Evolutionary conservation across 2,888 invertebrate species (phyloP), one percentile per base, ranked within the genome.

Genomic region (Aphodius granarius): DNA sequence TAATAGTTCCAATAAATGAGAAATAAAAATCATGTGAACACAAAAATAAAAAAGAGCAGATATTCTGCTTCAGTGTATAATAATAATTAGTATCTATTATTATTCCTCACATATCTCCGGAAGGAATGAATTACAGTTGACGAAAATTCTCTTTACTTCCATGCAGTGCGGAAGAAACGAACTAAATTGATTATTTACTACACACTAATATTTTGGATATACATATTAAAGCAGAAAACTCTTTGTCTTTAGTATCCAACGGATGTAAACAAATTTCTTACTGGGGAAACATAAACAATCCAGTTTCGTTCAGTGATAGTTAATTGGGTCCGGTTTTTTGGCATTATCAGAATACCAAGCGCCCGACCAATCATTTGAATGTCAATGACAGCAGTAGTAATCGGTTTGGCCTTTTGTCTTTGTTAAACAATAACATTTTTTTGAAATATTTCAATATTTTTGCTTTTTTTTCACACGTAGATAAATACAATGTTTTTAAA

Each of bases 341-440:
- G 21, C 68, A 68, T 68, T 68, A 68, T 68, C 68, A 21, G n/a
- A 19, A 68, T 18, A 18, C 21, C 68, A 5, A 21, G 21, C n/a
- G n/a, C 21, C 21, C 68, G 65, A 6, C 68, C 21, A 68, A 68
- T 68, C 68, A 5, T 68, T 43, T 68, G 68, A 68, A 68, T 68
- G 21, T 68, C 68, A 68, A 68, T 68, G 17, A 68, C 18, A 68
- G 21, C 19, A 18, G 15, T 65, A 65, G 15, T 43, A 1, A 43
- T 43, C 43, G 43, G 43, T 9, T 9, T 43, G 43, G 43, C 43
- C 43, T 43, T 43, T 43, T 43, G 43, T 43, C 43, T 43, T 13
- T 43, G 9, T 43, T 43, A 43, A 43, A 43, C 43, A 43, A 43
- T 65, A 65, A 17, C 17, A 65, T 63, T 63, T 65, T 65, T 65